Percentiles rank a stretch among this genome's conserved stretches.
phyloP scores from a whole-genome alignment of 2,113 vertebrate species.

The Tamias sibiricus region DNA sequence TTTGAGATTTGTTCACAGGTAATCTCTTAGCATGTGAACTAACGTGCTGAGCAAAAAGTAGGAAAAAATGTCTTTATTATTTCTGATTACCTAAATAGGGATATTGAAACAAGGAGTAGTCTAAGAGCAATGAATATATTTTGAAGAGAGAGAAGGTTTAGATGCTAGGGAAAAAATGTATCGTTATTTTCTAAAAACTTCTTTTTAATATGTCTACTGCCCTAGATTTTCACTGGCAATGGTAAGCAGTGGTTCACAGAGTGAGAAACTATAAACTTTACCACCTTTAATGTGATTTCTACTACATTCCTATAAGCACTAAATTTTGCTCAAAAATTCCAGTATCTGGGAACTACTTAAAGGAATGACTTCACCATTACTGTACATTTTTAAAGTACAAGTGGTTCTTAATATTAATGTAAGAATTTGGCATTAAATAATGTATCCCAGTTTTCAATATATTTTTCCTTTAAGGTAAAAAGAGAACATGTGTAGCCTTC shows the following conservation, averaged over 20 bases:
- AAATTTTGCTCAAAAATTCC: background rate
- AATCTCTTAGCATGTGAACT: background rate
- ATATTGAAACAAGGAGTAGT: background rate
- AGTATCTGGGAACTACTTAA: background rate
- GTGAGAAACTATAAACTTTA: background rate
- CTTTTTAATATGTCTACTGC: background rate
- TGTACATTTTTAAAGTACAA: background rate
- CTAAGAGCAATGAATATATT: background rate
- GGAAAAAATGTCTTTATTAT: background rate
- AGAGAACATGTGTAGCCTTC: background rate
- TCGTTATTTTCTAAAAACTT: background rate
- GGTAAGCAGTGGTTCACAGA: background rate
- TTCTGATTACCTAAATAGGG: background rate
- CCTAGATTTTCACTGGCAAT: background rate
- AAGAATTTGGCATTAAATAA: background rate
- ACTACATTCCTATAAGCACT: background rate
- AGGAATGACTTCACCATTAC: background rate
- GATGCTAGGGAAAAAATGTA: background rate
- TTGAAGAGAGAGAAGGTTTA: background rate
- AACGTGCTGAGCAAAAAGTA: background rate
- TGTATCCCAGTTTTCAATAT: background rate
- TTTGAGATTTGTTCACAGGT: background rate
- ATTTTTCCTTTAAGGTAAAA: background rate
- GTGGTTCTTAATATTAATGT: background rate
- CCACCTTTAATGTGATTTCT: background rate